These are phyloP conservation scores for Drosophila nr. fundita DNA, from an alignment of 2,888 invertebrate genomes.

Conservation along the genomic window DNA sequence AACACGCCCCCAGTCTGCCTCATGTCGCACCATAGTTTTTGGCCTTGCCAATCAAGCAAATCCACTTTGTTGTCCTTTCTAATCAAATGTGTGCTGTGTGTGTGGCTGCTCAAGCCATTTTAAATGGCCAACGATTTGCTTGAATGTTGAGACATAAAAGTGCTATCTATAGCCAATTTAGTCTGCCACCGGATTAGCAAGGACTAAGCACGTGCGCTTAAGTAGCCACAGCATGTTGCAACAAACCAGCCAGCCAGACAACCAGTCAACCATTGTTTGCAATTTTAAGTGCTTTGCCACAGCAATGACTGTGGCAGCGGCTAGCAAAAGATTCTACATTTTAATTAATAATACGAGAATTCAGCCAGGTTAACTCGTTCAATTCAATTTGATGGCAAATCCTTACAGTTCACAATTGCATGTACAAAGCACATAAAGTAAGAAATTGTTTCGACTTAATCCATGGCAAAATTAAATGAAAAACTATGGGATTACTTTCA, in stretches of 20 bases:
- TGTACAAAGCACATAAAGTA: background rate
- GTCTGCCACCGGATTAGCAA: slow-evolving; percentile 37
- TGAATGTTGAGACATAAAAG: slow-evolving; percentile 74
- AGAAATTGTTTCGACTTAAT: background rate
- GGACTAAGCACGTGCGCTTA: slow-evolving; percentile 42
- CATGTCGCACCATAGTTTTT: background rate
- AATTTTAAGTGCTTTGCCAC: slow-evolving; percentile 31
- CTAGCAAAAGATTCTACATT: background rate
- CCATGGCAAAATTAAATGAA: background rate
- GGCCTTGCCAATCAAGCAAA: slow-evolving; percentile 49
- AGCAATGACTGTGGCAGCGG: background rate
- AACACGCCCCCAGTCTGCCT: background rate
- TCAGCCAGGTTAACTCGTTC: background rate
- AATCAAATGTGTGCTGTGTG: slow-evolving; percentile 43
- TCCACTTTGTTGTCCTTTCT: slow-evolving; percentile 48
- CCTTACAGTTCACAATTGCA: background rate
- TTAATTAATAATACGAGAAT: background rate
- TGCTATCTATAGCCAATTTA: slow-evolving; percentile 74
- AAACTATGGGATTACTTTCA: background rate
- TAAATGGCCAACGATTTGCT: slow-evolving; percentile 72
- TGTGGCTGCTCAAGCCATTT: slow-evolving; percentile 62
- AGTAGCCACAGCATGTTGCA: slow-evolving; percentile 47
- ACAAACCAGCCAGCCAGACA: slow-evolving; percentile 18
- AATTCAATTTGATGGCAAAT: background rate
- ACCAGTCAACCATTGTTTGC: slow-evolving; percentile 11